Evolutionary conservation across 2,113 vertebrate genomes (phyloP).

Genomic region (Picathartes gymnocephalus): DNA sequence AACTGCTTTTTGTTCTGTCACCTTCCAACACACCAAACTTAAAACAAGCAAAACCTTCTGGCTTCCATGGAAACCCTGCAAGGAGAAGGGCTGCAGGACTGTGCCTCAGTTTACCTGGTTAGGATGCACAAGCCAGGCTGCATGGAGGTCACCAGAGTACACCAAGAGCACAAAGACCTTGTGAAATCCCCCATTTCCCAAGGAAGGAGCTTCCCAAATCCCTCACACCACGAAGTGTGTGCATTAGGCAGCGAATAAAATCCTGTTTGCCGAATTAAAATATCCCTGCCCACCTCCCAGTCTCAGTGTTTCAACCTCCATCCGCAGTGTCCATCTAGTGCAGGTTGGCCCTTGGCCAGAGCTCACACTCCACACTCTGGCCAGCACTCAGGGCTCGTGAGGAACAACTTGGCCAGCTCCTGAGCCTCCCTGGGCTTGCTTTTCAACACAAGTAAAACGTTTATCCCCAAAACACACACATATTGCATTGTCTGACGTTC

Average conservation of each 20-base stretch:
- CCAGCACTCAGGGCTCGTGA: background rate
- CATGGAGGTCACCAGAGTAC: background rate
- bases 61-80: background rate
- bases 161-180: background rate
- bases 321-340: background rate
- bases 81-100: background rate
- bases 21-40: background rate
- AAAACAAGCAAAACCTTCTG: background rate
- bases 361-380: background rate
- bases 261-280: background rate
- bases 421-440: background rate
- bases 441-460: background rate
- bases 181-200: background rate
- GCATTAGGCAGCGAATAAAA: background rate
- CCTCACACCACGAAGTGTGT: background rate
- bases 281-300: background rate
- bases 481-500: background rate
- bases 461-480: background rate
- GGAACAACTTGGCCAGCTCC: background rate
- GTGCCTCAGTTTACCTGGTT: background rate
- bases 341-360: background rate
- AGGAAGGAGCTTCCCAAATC: background rate
- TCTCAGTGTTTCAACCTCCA: background rate
- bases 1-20: background rate
- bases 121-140: background rate